Evolutionary conservation across 1,140 invertebrate species (phyloP).

Genomic region (Adoxophyes honmai): DNA sequence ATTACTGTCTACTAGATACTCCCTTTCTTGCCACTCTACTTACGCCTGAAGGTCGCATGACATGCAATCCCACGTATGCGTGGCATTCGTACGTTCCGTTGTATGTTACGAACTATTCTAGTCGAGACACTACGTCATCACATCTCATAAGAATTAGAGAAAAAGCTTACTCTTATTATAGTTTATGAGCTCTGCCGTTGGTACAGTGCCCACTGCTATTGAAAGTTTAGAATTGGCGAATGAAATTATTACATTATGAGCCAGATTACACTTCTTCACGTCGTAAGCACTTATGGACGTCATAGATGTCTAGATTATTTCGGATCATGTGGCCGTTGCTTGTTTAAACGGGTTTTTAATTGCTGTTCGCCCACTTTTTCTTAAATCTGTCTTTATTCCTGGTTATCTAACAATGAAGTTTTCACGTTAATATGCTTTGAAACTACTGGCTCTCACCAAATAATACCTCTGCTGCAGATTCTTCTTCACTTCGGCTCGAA

Average conservation of each 20-base stretch:
- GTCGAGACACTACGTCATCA: constrained; percentile 12
- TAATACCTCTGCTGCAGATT: too few species aligned
- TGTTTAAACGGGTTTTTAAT: too few species aligned
- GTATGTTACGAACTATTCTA: constrained; percentile 3
- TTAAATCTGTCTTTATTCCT: too few species aligned
- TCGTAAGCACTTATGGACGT: not conserved
- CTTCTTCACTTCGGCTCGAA: too few species aligned
- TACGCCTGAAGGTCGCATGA: constrained; percentile 1
- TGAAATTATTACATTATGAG: constrained; percentile 6
- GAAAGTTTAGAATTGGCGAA: not conserved
- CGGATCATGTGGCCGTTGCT: not conserved
- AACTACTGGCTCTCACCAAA: too few species aligned
- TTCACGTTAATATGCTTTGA: too few species aligned
- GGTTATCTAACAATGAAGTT: too few species aligned
- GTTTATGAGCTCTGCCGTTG: not conserved
- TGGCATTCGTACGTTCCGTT: too few species aligned
- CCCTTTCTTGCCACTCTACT: too few species aligned
- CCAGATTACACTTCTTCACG: not conserved
- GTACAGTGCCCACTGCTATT: not conserved
- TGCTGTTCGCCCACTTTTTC: too few species aligned
- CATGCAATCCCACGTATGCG: not conserved
- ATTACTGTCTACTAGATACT: too few species aligned
- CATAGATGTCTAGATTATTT: not conserved
- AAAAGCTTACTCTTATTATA: constrained; percentile 8
- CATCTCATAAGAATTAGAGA: not conserved